phyloP scores from a whole-genome alignment of 2,888 invertebrate species.

The Andricus curvator region DNA sequence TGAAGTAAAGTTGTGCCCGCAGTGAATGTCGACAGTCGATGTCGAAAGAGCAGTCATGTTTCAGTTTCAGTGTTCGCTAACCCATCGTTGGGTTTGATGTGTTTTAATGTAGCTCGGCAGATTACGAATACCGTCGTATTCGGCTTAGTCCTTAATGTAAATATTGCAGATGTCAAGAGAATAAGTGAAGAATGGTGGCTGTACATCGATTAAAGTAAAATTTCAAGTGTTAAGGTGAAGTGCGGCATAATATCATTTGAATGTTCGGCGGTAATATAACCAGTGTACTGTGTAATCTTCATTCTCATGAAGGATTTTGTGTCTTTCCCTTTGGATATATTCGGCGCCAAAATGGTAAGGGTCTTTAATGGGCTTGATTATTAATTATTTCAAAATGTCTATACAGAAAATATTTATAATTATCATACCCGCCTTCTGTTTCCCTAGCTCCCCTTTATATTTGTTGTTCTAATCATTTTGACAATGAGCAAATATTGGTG shows the following conservation, averaged over 20 bases:
- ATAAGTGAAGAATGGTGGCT: neutral
- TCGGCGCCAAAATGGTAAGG: conserved; percentile 21
- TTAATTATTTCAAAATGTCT: neutral
- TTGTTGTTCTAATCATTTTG: too few species aligned
- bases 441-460: too few species aligned
- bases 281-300: neutral
- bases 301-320: neutral
- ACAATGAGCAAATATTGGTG: too few species aligned
- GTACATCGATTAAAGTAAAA: neutral
- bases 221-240: neutral
- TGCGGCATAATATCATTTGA: conserved; percentile 2
- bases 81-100: conserved; percentile 14
- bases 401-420: too few species aligned
- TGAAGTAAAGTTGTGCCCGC: neutral
- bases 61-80: conserved; percentile 12
- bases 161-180: neutral
- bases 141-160: conserved; percentile 22
- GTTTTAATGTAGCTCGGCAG: neutral
- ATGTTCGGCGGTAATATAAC: neutral
- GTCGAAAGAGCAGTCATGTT: neutral
- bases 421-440: too few species aligned
- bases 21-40: neutral
- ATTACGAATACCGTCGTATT: neutral
- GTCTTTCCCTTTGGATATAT: conserved; percentile 23
- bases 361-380: neutral